Percentiles rank a stretch among this genome's conserved stretches.
Evolutionary conservation across 1,140 invertebrate genomes (phyloP).

Genomic region (Anastrepha obliqua): DNA sequence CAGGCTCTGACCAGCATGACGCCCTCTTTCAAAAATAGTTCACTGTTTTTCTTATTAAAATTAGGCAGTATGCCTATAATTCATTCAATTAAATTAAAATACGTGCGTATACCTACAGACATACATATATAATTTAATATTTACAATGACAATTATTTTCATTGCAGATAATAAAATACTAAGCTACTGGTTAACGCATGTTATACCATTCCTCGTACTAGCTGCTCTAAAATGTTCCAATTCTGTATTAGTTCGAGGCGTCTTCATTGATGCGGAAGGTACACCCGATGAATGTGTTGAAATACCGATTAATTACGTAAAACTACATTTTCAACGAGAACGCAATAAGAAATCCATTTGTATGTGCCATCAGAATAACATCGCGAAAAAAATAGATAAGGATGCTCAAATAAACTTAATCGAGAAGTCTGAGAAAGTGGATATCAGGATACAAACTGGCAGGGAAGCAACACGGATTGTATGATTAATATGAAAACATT

Average conservation of each 20-base stretch:
- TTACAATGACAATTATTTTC: slow-evolving; percentile 18
- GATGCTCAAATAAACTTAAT: slow-evolving; percentile 69
- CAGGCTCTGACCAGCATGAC: too few relatives aligned
- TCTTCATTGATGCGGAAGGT: slow-evolving; percentile 89
- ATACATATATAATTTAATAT: neutral
- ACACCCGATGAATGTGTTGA: slow-evolving; percentile 85
- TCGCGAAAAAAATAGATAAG: slow-evolving; percentile 62
- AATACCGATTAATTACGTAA: slow-evolving; percentile 87
- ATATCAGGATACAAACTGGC: slow-evolving; percentile 53
- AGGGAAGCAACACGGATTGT: slow-evolving; percentile 59
- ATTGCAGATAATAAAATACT: slow-evolving; percentile 80
- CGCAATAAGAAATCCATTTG: slow-evolving; percentile 76
- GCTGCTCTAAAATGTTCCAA: slow-evolving; percentile 89
- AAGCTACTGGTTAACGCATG: slow-evolving; percentile 86
- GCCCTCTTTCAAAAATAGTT: too few relatives aligned
- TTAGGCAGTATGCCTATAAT: too few relatives aligned
- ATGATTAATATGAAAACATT: slow-evolving; percentile 15
- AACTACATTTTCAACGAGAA: slow-evolving; percentile 83
- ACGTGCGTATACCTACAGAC: too few relatives aligned
- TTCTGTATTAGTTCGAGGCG: slow-evolving; percentile 86
- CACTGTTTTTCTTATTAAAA: too few relatives aligned
- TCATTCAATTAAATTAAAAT: too few relatives aligned
- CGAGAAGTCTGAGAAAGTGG: slow-evolving; percentile 61
- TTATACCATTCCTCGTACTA: slow-evolving; percentile 83
- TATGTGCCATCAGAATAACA: slow-evolving; percentile 60